phyloP scores from a whole-genome alignment of 2,797 vertebrate species.

The Dermochelys coriacea region DNA sequence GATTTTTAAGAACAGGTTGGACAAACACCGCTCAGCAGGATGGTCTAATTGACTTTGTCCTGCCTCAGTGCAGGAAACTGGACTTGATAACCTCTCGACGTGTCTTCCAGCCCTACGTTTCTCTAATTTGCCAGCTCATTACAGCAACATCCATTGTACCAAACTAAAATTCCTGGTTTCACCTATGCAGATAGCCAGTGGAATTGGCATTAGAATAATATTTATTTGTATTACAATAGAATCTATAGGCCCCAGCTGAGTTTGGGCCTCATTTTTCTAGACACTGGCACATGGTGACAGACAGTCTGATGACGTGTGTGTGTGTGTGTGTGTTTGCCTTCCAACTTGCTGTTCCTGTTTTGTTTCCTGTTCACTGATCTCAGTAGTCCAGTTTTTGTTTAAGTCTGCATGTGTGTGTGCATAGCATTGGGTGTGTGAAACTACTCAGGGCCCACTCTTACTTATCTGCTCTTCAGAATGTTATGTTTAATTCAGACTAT shows the following conservation, averaged over 20 bases:
- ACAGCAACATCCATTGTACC: background rate
- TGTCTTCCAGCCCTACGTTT: background rate
- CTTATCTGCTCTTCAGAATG: background rate
- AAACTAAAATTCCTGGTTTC: background rate
- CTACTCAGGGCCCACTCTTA: background rate
- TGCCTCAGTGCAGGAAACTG: background rate
- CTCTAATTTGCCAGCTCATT: background rate
- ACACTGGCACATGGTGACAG: background rate
- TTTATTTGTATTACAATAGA: background rate
- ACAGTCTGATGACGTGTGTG: background rate
- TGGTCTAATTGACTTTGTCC: background rate
- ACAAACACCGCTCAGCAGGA: background rate
- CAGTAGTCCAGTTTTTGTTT: background rate
- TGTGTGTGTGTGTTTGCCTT: background rate
- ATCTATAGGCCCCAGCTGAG: background rate
- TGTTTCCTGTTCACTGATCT: background rate
- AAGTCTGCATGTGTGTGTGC: background rate
- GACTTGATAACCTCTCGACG: background rate
- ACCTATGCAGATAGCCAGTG: background rate
- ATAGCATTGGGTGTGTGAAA: background rate
- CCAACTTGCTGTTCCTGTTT: background rate
- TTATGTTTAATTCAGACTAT: background rate
- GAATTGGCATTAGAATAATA: background rate
- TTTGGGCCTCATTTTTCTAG: background rate
- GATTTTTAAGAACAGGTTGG: background rate